Evolutionary conservation across 1,140 invertebrate species (phyloP).

Genomic region (Grapholita molesta): DNA sequence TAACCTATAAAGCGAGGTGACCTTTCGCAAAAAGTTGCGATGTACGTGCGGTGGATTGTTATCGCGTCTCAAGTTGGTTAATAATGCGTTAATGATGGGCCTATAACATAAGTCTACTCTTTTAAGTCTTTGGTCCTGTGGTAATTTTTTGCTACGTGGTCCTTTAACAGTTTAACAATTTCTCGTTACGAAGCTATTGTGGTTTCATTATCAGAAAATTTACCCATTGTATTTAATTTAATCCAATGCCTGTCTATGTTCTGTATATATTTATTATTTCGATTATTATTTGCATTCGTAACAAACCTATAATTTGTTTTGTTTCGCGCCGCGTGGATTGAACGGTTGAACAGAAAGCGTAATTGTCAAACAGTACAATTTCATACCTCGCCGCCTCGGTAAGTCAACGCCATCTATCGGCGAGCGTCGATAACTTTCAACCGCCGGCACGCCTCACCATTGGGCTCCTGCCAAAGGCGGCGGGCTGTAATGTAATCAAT

Average conservation of each 20-base stretch:
- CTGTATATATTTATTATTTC: no score
- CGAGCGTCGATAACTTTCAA: conserved; percentile 4
- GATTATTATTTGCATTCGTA: no score
- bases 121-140: neutral
- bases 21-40: neutral
- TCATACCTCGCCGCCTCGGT: neutral
- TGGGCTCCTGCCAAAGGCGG: neutral
- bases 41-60: neutral
- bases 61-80: neutral
- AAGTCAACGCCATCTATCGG: conserved; percentile 7
- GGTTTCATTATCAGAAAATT: neutral
- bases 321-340: no score
- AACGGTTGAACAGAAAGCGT: no score
- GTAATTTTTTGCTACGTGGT: neutral
- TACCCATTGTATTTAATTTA: neutral
- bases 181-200: neutral
- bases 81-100: neutral
- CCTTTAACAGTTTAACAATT: neutral
- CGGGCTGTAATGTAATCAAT: neutral
- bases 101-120: neutral
- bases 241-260: no score
- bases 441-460: conserved; percentile 3
- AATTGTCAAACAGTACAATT: neutral
- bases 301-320: no score
- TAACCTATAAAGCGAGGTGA: conserved; percentile 18